Conservation (phyloP, 92 coral and sea anemone species). For the Porites divaricata region DNA sequence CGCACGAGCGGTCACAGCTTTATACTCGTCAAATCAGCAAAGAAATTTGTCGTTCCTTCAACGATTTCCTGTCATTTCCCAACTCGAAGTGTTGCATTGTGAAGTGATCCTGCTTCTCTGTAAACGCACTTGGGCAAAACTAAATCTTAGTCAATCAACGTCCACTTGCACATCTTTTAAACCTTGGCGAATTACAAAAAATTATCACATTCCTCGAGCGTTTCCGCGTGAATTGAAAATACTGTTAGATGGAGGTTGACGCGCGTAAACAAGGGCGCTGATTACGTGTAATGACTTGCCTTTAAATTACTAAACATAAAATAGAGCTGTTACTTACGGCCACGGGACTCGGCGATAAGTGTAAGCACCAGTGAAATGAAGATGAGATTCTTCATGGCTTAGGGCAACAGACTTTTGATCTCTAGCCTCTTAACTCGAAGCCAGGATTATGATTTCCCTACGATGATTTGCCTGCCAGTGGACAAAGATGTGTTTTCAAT, state of each 20-base stretch:
- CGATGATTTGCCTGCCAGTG: neutral
- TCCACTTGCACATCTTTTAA: neutral
- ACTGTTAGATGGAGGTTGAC: too few relatives aligned
- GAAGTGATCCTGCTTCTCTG: too few relatives aligned
- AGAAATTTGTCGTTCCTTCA: neutral
- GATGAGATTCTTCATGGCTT: slow-evolving; percentile 4
- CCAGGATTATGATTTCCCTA: neutral
- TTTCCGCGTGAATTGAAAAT: neutral
- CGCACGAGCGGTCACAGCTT: too few relatives aligned
- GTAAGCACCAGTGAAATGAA: slow-evolving; percentile 7
- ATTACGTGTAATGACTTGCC: too few relatives aligned
- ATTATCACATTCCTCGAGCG: neutral
- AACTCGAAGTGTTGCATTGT: too few relatives aligned
- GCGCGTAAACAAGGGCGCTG: too few relatives aligned
- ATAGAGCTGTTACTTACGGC: slow-evolving; percentile 17
- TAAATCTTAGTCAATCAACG: neutral
- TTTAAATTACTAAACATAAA: neutral
- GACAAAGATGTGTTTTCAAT: neutral
- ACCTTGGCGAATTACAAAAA: neutral
- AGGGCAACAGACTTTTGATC: neutral
- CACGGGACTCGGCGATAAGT: neutral
- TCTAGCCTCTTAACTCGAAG: neutral
- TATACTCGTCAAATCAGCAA: neutral
- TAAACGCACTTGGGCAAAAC: neutral
- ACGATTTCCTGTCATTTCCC: too few relatives aligned